A percentile compares a stretch with the other conserved stretches of the same genome.
phyloP scores from a whole-genome alignment of 1,140 invertebrate genomes.

The Camponotus floridanus region DNA sequence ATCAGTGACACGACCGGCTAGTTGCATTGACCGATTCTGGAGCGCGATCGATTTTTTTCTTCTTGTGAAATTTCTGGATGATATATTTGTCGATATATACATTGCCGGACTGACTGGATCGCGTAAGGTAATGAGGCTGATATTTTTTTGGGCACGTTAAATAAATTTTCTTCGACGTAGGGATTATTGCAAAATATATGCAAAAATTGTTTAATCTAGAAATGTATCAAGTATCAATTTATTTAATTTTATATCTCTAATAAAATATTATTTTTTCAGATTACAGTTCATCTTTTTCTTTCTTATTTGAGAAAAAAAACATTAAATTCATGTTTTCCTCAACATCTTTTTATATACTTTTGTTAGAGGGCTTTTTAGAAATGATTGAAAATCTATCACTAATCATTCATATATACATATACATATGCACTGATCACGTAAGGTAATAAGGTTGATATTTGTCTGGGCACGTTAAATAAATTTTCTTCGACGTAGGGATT shows the following conservation, averaged over 20 bases:
- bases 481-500: neutral
- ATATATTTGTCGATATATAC: constrained; percentile 3
- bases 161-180: neutral
- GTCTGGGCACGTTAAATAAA: neutral
- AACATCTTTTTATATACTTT: neutral
- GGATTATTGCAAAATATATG: neutral
- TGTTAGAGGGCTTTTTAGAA: neutral
- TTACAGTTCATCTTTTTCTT: neutral
- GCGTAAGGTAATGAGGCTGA: neutral
- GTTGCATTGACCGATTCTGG: constrained; percentile 19
- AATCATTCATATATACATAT: neutral
- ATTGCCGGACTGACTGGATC: neutral
- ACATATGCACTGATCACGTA: neutral
- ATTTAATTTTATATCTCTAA: too few species aligned
- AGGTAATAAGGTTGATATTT: constrained; percentile 24
- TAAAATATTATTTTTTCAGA: neutral
- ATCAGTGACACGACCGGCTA: constrained; percentile 1
- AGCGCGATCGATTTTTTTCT: constrained; percentile 23
- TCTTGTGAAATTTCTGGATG: neutral
- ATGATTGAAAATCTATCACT: neutral
- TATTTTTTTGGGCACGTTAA: constrained; percentile 11
- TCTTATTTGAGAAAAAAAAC: neutral
- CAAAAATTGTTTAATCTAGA: neutral
- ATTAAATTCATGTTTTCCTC: neutral
- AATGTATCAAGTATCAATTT: neutral